Evolutionary conservation across 2,797 vertebrate species (phyloP), one percentile per base, ranked within the genome.

Genomic region (Diplodus sargus): DNA sequence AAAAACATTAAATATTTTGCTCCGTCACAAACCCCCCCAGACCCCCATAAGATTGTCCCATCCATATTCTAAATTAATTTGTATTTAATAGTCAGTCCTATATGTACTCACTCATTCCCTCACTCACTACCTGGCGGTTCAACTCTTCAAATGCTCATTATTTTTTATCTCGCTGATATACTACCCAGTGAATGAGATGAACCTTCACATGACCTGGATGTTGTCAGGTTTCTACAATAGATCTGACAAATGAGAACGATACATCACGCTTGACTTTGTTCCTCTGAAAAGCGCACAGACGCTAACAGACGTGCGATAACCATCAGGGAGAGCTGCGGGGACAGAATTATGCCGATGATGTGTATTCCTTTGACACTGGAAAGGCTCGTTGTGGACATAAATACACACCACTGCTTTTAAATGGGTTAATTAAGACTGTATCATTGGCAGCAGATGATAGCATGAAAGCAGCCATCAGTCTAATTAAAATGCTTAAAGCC

Each of bases 341-440:
- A 87, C 59, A 47, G 64, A 67, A 58, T 82, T 71, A 85, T 85
- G 76, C 82, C 87, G 84, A 82, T 87, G 89, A 87, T 90, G 87
- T 86, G 87, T 91, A 89, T 88, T 89, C 64, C 57, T 84, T 86
- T 92, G 82, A 93, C 84, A 64, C 86, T 72, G 75, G 54, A 87
- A 92, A 88, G 73, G 82, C 87, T 93, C 86, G 84, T 94, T 93
- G 91, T 88, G 81, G 79, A 89, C 90, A 83, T 91, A 91, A 93
- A 94, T 90, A 85, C 87, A 88, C 81, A 79, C 66, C 77, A 86
- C 87, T 92, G 88, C 91, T 91, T 94, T 92, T 91, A 92, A 94
- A 94, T 93, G 87, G 93, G 87, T 93, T 95, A 92, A 95, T 95
- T 94, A 92, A 92, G 90, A 89, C 88, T 82, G 86, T 90, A 91